Evolutionary conservation across 2,113 vertebrate genomes (phyloP), one percentile per base, ranked within the genome.

Genomic region (Parus major): DNA sequence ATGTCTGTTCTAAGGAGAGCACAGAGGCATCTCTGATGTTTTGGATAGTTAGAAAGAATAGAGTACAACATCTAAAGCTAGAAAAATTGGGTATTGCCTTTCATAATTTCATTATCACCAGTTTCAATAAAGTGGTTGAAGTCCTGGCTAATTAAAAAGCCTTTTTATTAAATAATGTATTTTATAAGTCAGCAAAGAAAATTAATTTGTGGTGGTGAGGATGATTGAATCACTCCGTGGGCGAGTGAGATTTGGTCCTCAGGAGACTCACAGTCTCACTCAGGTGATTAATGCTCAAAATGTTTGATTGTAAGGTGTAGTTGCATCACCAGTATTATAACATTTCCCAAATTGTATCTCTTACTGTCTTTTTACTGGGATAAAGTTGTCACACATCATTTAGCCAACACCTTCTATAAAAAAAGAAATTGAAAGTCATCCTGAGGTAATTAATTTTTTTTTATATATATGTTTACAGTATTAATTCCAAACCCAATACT

Each of bases 111-210:
- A 59, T 53, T 53, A 29, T 59, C n/a, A 28, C 27, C 59, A 23
- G 16, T 82, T 93, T 75, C 47, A 68, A 29, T 76, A 42, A 79
- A 42, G 4, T 49, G 9, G 4, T n/a, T 68, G 28, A 80, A 53
- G 9, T 76, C n/a, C 33, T 63, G 59, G 10, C 10, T 69, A 70
- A 89, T 57, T 79, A 46, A 75, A 57, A 36, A 6, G 31, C 11
- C 16, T 19, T 81, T 11, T 36, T 36, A 44, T 39, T 15, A 27
- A 88, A 64, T 9, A n/a, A 27, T 0, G 0, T 6, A 27, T 76
- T 83, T 63, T 64, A 47, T 60, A 70, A 77, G 15, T 73, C 21
- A 66, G 12, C 28, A 36, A 63, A 57, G 28, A 44, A 63, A 75
- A 71, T 18, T 35, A 29, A 42, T 63, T 83, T 39, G 3, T 59